Base-by-base conservation (phyloP, 2,797 vertebrate genomes). In the Apogon hyalosoma region DNA sequence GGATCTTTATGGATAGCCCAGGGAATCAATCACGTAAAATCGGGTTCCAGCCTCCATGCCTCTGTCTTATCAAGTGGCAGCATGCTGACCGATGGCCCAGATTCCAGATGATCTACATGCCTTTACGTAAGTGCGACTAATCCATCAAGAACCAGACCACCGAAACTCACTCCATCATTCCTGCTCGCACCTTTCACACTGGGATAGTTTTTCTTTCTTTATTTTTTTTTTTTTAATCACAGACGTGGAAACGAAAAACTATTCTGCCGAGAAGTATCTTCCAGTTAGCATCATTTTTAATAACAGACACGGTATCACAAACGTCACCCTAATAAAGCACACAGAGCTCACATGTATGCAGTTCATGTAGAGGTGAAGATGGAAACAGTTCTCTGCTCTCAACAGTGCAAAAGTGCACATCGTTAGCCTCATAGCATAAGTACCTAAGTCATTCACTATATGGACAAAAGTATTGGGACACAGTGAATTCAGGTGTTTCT, bases 61-160 rank as follows among this genome's bases (percentile, higher is more conserved):
- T 87, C 75, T 75, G 83, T 78, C 75, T 88, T 85, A 87, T 92
- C 85, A 72, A 62, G 64, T 50, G 69, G 69, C 67, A 67, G 73
- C 21, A 52, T 16, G 66, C 63, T 74, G 80, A 80, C 75, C 64
- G 69, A 63, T 64, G 83, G 69, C 82, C 79, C 82, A 83, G 88
- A 88, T 90, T 81, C 77, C 75, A 79, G 83, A 86, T 88, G 84
- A 92, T 91, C 89, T 88, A 90, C 88, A 90, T 86, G 87, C 84
- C 83, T 87, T 88, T 80, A 87, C 63, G 80, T 82, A 88, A 87
- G 82, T 82, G 68, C 61, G 74, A 69, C 75, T 83, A 84, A 91
- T 91, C 90, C 79, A 87, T 92, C 87, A 91, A 48, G 33, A 47
- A 49, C 13, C 57, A 18, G 46, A 59, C 63, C 10, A 15, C 39